These are phyloP conservation scores for Recurvirostra avosetta DNA, from an alignment of 2,113 vertebrate species.

Conservation along the genomic window DNA sequence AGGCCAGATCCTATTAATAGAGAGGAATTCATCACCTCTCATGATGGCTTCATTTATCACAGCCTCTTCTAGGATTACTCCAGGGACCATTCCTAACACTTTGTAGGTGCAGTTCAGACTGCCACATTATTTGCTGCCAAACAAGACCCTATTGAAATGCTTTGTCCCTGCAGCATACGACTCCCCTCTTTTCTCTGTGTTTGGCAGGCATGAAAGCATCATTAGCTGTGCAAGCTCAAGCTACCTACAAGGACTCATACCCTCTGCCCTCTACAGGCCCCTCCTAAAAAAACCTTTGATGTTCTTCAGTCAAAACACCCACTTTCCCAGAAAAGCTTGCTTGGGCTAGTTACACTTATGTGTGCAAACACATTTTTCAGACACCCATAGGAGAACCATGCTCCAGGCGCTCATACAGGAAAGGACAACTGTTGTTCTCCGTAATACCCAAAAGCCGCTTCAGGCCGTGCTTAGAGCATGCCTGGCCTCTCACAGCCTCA, in stretches of 20 bases:
- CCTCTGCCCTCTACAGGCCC: background rate
- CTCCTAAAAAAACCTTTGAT: background rate
- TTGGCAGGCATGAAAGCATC: background rate
- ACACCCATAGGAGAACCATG: background rate
- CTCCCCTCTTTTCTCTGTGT: background rate
- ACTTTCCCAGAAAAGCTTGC: background rate
- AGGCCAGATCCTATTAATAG: slow-evolving; percentile 37
- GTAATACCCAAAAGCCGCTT: background rate
- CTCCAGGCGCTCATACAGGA: background rate
- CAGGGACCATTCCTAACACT: background rate
- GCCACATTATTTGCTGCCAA: background rate
- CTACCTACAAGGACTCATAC: background rate
- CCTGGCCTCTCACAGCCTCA: background rate
- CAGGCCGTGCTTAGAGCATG: background rate
- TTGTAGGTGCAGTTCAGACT: slow-evolving; percentile 7
- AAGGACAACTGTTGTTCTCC: background rate
- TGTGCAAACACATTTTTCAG: background rate
- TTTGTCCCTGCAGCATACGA: background rate
- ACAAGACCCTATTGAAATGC: background rate
- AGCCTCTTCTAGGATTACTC: background rate
- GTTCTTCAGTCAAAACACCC: background rate
- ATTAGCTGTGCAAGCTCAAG: background rate
- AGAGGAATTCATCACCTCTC: slow-evolving; percentile 19
- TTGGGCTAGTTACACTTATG: background rate
- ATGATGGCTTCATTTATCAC: background rate